Conservation (phyloP, 2,888 invertebrate genomes). For the Dendrolimus houi region DNA sequence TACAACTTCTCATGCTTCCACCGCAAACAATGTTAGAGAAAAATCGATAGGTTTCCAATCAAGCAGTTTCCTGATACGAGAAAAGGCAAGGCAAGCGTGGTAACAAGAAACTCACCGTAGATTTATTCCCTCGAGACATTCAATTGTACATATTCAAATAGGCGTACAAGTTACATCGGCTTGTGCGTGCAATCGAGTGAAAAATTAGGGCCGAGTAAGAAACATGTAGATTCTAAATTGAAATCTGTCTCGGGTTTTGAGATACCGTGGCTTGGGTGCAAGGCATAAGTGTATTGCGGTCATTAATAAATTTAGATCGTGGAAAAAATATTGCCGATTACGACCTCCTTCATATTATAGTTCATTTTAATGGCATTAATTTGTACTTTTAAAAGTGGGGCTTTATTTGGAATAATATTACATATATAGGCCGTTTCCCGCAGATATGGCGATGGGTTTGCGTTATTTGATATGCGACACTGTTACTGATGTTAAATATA, state of each 20-base stretch:
- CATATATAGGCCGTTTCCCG: too few species aligned
- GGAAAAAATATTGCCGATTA: too few species aligned
- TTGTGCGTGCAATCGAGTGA: constrained; percentile 37
- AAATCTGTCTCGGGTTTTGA: constrained; percentile 41
- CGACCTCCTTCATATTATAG: too few species aligned
- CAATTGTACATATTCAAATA: constrained; percentile 23
- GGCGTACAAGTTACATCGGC: constrained; percentile 21
- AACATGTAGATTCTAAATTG: constrained; percentile 46
- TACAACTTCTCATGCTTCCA: constrained; percentile 3
- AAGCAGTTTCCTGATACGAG: not conserved
- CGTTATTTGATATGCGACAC: too few species aligned
- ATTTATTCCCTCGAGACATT: not conserved
- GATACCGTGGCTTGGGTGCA: constrained; percentile 13
- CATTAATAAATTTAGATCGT: too few species aligned
- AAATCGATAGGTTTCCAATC: not conserved
- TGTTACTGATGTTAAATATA: too few species aligned
- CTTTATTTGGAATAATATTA: too few species aligned
- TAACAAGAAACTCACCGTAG: not conserved
- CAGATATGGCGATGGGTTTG: too few species aligned
- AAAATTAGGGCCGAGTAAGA: constrained; percentile 44
- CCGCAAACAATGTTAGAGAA: not conserved
- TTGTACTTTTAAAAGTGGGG: too few species aligned
- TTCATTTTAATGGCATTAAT: too few species aligned
- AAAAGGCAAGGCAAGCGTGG: not conserved
- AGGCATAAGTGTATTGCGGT: constrained; percentile 8